Percentiles rank a stretch among this genome's conserved stretches.
phyloP scores from a whole-genome alignment of 2,888 invertebrate genomes.

The Ochropleura leucogaster region DNA sequence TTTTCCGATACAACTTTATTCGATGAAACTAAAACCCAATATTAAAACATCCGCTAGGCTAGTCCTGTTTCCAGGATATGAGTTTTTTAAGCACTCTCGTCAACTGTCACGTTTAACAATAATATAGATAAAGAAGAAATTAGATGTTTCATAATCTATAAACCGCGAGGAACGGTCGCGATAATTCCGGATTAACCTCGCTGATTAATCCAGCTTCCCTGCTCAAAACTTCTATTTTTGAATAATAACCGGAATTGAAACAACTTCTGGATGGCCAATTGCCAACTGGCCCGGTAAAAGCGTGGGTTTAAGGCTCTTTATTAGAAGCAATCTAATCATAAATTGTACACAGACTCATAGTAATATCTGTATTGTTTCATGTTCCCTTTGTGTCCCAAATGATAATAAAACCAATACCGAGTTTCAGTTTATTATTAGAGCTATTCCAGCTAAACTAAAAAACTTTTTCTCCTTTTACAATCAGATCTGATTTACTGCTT shows the following conservation, averaged over 20 bases:
- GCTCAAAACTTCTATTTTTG: slow-evolving; percentile 13
- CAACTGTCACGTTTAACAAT: background rate
- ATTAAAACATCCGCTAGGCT: background rate
- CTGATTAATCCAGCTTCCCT: slow-evolving; percentile 4
- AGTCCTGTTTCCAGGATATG: background rate
- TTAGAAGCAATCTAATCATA: slow-evolving; percentile 45
- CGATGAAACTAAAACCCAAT: background rate
- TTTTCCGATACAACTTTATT: background rate
- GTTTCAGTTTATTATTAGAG: slow-evolving; percentile 36
- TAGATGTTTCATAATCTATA: slow-evolving; percentile 1
- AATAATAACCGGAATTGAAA: slow-evolving; percentile 35
- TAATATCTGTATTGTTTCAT: slow-evolving; percentile 46
- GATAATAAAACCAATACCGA: slow-evolving; percentile 40
- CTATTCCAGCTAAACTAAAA: slow-evolving; percentile 36
- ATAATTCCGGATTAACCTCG: slow-evolving; percentile 21
- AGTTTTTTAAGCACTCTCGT: background rate
- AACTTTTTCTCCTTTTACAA: slow-evolving; percentile 36
- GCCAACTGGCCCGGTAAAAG: slow-evolving; percentile 16
- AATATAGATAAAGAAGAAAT: background rate
- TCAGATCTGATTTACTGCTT: slow-evolving; percentile 44
- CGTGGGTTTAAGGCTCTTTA: slow-evolving; percentile 7
- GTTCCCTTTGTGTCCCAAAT: slow-evolving; percentile 29
- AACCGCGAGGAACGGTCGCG: background rate
- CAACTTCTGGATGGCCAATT: slow-evolving; percentile 28
- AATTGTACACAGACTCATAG: slow-evolving; percentile 30